These are phyloP conservation scores for Triplophysa rosa DNA, from an alignment of 2,113 vertebrate species.

Conservation along the genomic window DNA sequence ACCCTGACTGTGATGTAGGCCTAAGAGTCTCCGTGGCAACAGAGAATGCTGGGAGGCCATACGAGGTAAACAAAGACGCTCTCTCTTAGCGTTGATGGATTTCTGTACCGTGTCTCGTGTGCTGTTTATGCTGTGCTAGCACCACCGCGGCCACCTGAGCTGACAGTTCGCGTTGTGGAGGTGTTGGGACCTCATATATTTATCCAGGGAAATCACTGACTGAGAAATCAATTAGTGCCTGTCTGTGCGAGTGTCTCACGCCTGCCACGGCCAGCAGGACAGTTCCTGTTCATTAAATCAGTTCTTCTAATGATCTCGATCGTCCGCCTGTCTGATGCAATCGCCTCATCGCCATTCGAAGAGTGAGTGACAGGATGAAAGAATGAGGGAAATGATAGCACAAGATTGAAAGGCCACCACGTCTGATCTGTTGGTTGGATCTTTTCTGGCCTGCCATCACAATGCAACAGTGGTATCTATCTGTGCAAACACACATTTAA, in stretches of 20 bases:
- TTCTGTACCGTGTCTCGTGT: conserved; percentile 56
- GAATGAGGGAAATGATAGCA: conserved; percentile 28
- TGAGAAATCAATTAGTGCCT: conserved; percentile 62
- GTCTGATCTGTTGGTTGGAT: not conserved
- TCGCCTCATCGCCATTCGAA: conserved; percentile 22
- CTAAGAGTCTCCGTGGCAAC: conserved; percentile 12
- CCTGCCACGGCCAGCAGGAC: conserved; percentile 49
- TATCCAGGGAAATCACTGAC: conserved; percentile 63
- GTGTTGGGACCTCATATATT: conserved; percentile 61
- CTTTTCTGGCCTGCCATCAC: no score
- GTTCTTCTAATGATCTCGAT: conserved; percentile 61
- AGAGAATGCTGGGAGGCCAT: conserved; percentile 21
- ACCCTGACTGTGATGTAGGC: not conserved
- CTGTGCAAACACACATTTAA: no score
- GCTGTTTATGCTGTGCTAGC: conserved; percentile 48
- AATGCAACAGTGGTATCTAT: no score
- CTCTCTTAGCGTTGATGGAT: conserved; percentile 13
- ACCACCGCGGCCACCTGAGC: conserved; percentile 47
- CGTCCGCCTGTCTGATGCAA: conserved; percentile 45
- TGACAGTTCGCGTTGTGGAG: conserved; percentile 49
- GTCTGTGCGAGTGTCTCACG: conserved; percentile 33
- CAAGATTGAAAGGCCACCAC: not conserved
- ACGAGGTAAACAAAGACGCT: conserved; percentile 24
- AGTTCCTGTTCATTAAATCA: conserved; percentile 59
- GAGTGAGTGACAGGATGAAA: conserved; percentile 20